phyloP scores from a whole-genome alignment of 2,888 invertebrate species.

The Prosopocoilus inquinatus region DNA sequence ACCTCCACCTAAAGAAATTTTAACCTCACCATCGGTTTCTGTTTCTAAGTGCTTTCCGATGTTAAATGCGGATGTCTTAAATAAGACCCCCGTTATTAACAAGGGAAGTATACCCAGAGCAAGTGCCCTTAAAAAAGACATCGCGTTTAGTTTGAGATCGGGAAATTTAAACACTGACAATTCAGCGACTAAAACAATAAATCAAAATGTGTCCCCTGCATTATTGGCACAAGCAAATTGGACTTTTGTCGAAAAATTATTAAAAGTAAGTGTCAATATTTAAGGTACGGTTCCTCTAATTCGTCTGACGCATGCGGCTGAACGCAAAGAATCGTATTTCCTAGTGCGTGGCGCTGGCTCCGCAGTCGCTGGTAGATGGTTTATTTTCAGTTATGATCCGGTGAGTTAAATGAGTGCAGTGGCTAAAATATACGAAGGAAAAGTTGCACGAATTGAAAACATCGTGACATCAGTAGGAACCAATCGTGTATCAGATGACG shows the following conservation, averaged over 20 bases:
- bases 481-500: too few relatives aligned
- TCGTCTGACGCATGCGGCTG: too few relatives aligned
- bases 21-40: constrained; percentile 56
- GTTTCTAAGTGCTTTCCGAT: constrained; percentile 80
- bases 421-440: too few relatives aligned
- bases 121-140: constrained; percentile 43
- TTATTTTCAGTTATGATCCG: too few relatives aligned
- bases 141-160: constrained; percentile 32
- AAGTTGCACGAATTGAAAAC: too few relatives aligned
- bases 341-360: too few relatives aligned
- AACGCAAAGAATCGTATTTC: too few relatives aligned
- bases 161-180: constrained; percentile 31
- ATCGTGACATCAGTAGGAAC: too few relatives aligned
- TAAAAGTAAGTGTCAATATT: constrained; percentile 86
- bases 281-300: too few relatives aligned
- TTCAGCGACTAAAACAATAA: constrained; percentile 31
- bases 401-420: too few relatives aligned
- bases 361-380: too few relatives aligned
- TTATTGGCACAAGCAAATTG: constrained; percentile 95
- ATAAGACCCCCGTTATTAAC: constrained; percentile 65
- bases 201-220: constrained; percentile 75
- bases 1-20: constrained; percentile 75
- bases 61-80: constrained; percentile 72
- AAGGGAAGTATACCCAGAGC: constrained; percentile 50
- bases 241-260: constrained; percentile 95